phyloP scores from a whole-genome alignment of 2,113 vertebrate genomes.

The Tachycineta bicolor region DNA sequence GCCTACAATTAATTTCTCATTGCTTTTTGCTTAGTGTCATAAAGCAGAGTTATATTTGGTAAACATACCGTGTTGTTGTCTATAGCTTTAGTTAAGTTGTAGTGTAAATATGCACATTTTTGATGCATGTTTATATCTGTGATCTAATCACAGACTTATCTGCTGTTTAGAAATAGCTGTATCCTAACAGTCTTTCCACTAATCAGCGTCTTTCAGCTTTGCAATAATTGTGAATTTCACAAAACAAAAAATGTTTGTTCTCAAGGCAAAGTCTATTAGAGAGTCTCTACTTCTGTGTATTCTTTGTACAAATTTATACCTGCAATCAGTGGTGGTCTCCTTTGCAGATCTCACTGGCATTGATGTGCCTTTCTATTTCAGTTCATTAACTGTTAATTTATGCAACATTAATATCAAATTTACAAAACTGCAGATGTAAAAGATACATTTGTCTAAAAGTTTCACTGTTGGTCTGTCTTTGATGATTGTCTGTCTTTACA shows the following conservation, averaged over 20 bases:
- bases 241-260: background rate
- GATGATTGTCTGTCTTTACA: constrained; percentile 31
- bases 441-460: constrained; percentile 49
- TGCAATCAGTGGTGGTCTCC: background rate
- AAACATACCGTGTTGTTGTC: background rate
- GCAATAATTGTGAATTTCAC: background rate
- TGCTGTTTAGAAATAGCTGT: constrained; percentile 19
- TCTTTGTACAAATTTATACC: background rate
- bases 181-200: constrained; percentile 3
- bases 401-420: background rate
- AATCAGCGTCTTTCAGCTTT: constrained; percentile 22
- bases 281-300: background rate
- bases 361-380: background rate
- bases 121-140: background rate
- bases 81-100: background rate
- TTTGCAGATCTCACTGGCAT: background rate
- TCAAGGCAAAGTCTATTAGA: background rate
- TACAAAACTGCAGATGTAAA: constrained; percentile 28
- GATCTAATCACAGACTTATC: constrained; percentile 18
- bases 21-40: background rate
- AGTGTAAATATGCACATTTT: background rate
- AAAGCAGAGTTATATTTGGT: background rate
- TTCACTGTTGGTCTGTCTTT: background rate
- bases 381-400: background rate
- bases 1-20: background rate